Evolutionary conservation across 2,113 vertebrate genomes (phyloP).

Genomic region (Carettochelys insculpta): DNA sequence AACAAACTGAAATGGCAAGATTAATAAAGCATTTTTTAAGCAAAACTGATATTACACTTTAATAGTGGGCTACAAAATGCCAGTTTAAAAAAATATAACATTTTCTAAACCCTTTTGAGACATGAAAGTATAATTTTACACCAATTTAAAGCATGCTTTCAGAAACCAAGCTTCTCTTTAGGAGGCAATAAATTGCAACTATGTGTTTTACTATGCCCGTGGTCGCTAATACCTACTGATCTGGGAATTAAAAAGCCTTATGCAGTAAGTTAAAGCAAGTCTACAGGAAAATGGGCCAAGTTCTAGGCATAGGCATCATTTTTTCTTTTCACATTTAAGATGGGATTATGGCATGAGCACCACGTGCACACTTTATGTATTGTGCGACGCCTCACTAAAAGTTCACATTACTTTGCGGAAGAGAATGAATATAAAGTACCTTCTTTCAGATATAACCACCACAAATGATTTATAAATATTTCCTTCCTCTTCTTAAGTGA

Average conservation of each 20-base stretch:
- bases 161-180: constrained; percentile 45
- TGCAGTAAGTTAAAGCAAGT: constrained; percentile 66
- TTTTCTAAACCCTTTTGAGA: constrained; percentile 33
- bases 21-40: constrained; percentile 35
- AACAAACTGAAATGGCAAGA: constrained; percentile 40
- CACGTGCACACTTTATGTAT: constrained; percentile 12
- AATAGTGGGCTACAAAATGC: constrained; percentile 50
- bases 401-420: constrained; percentile 33
- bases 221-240: constrained; percentile 18
- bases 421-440: constrained; percentile 33
- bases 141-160: constrained; percentile 51
- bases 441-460: constrained; percentile 37
- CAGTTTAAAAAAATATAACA: constrained; percentile 50
- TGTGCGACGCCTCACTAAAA: constrained; percentile 48
- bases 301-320: constrained; percentile 37
- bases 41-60: constrained; percentile 50
- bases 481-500: not conserved
- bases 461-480: constrained; percentile 42
- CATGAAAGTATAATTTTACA: constrained; percentile 32
- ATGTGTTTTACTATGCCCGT: not conserved
- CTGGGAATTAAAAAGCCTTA: constrained; percentile 53
- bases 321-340: constrained; percentile 64
- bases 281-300: constrained; percentile 43
- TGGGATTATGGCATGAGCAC: constrained; percentile 7
- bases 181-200: constrained; percentile 40